Base-by-base conservation (phyloP, 53 echinoderm and acorn worm genomes). In the Zoroaster sp. region DNA sequence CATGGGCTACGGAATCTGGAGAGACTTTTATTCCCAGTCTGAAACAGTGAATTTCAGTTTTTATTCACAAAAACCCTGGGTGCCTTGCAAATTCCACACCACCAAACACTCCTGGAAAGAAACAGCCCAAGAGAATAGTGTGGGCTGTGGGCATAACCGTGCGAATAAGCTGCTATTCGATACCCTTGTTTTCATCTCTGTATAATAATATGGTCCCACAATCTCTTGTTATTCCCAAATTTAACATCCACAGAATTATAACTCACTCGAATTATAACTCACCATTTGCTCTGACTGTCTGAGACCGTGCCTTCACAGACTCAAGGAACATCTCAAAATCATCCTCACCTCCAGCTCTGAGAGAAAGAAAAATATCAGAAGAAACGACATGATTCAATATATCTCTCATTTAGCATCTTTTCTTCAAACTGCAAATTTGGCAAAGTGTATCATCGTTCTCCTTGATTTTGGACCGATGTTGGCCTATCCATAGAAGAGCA, bases 321-420 rank as follows among this genome's bases (percentile, higher is more conserved):
- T 98, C 95, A 37, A 98, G 80, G 77, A 96, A 98, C 66, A 91
- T 96, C 55, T 98, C 98, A 93, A 98, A 98, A 77, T 98, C 98
- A 90, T 98, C 98, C 69, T 98, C 94, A 71, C 90, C 97, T 28
- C 92, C 93, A 73, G 97, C 97, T 49, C 97, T 97, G 52, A 13
- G 9, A 83, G 9, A 5, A 38, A 23, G 7, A 69, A 80, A 59
- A 18, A 59, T n/a, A 79, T n/a, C 0, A 39, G 1, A 54, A 8
- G 6, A 34, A 52, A 59, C 17, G 18, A 38, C n/a, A 79, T n/a
- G 17, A 59, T 55, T 9, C 54, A 12, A 23, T 6, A n/a, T n/a
- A n/a, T n/a, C n/a, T n/a, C n/a, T n/a, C n/a, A n/a, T n/a, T n/a
- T n/a, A n/a, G n/a, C n/a, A n/a, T n/a, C n/a, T n/a, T n/a, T n/a